A percentile compares a stretch with the other conserved stretches of the same genome.
These are phyloP conservation scores for Ceraclea dissimilis DNA, from an alignment of 2,888 invertebrate genomes.

Conservation along the genomic window DNA sequence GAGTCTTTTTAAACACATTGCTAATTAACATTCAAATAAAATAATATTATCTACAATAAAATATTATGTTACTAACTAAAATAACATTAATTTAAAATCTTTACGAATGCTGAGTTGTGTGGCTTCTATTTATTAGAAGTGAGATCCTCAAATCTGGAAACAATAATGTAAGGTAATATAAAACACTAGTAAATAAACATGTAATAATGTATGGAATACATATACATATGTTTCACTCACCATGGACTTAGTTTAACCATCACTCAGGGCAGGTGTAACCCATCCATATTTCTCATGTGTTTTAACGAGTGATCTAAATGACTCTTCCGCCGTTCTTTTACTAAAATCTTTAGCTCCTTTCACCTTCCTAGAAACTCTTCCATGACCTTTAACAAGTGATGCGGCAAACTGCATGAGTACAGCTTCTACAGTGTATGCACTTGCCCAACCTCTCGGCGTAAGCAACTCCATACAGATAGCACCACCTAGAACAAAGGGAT, in stretches of 20 bases:
- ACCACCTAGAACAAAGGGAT: slow-evolving; percentile 46
- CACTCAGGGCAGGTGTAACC: slow-evolving; percentile 81
- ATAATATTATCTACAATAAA: too few species aligned
- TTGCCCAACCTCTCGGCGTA: slow-evolving; percentile 82
- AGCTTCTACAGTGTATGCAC: slow-evolving; percentile 80
- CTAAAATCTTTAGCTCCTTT: slow-evolving; percentile 74
- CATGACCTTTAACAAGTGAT: slow-evolving; percentile 81
- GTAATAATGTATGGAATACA: too few species aligned
- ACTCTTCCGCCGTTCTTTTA: slow-evolving; percentile 74
- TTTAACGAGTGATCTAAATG: slow-evolving; percentile 79
- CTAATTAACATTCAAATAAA: too few species aligned
- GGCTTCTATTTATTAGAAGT: not conserved
- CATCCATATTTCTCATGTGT: slow-evolving; percentile 89
- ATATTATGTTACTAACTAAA: not conserved
- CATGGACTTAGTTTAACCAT: slow-evolving; percentile 55
- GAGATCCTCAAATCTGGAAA: not conserved
- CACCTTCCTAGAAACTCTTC: slow-evolving; percentile 69
- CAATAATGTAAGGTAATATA: too few species aligned
- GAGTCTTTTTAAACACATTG: too few species aligned
- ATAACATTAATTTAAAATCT: not conserved
- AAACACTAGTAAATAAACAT: too few species aligned
- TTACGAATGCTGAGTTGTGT: not conserved
- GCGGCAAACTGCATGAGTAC: slow-evolving; percentile 86
- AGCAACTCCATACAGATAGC: slow-evolving; percentile 85
- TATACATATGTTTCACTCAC: not conserved